Base-by-base conservation (phyloP, 2,888 invertebrate species). In the Cenopis cana region DNA sequence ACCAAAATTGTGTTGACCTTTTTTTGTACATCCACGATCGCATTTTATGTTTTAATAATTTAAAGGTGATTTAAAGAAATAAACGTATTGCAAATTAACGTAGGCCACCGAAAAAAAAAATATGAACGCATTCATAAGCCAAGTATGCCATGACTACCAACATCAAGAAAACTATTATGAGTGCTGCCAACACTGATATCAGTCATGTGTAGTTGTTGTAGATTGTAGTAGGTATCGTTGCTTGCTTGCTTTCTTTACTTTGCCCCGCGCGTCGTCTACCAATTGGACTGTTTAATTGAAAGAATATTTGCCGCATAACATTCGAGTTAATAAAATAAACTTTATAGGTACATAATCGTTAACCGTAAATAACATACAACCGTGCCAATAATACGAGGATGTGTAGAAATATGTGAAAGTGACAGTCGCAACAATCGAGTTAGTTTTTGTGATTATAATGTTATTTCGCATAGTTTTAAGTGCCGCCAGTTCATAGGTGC, bases 241-340 rank as follows among this genome's bases (percentile, higher is more conserved):
- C 85, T 87, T 74, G 85, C 85, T 88, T 87, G 88, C 86, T 88
- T 86, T 88, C 89, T 88, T 89, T 90, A 87, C 87, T 90, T 89
- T 89, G 89, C 88, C 75, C 77, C 85, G 88, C 90, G 91, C 90
- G 90, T 90, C 87, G 87, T 84, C 82, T 86, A 88, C 87, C 85
- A 83, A 85, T 86, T 80, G 81, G 81, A 83, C 84, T 89, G 87
- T 87, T 85, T 84, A 84, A 82, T 81, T 85, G 82, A 81, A 86
- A 85, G 83, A 86, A 84, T 85, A 83, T 75, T 82, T 82, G 77
- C 78, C 82, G 77, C 81, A 82, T 85, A 82, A 82, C 81, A 83
- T 81, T 87, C 78, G 83, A 83, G 83, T 80, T 81, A 79, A 82
- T 82, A 79, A 77, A 82, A 82, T 78, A 83, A 83, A 84, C 83